A percentile compares a stretch with the other conserved stretches of the same genome.
Evolutionary conservation across 2,113 vertebrate species (phyloP).

Genomic region (Anhinga anhinga): DNA sequence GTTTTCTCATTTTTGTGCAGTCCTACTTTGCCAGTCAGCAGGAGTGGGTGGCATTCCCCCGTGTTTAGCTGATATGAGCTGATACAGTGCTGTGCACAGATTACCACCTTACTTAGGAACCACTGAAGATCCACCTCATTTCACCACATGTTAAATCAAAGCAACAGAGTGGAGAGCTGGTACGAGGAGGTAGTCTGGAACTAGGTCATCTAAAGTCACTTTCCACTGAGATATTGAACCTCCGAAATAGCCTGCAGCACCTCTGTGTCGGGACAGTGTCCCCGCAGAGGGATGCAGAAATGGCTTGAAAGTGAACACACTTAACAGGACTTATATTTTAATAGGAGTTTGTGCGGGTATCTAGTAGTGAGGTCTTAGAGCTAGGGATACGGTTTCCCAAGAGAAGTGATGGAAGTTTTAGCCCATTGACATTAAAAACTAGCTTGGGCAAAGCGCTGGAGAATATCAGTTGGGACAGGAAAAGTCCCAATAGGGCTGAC

Average conservation of each 20-base stretch:
- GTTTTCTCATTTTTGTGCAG: neutral
- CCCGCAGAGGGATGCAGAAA: neutral
- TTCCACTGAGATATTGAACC: neutral
- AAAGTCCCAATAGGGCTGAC: neutral
- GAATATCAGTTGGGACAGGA: conserved; percentile 32
- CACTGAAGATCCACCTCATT: neutral
- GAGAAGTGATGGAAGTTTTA: neutral
- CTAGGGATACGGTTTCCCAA: neutral
- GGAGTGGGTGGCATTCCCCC: neutral
- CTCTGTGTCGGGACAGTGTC: neutral
- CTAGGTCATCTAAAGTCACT: neutral
- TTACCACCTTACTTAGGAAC: neutral
- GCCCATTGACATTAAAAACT: neutral
- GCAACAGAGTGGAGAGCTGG: neutral
- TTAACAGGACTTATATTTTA: neutral
- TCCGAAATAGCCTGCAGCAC: neutral
- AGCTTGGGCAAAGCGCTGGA: neutral
- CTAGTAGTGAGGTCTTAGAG: neutral
- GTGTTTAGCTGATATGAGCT: neutral
- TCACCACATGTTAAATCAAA: neutral
- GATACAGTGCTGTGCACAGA: neutral
- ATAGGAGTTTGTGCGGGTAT: neutral
- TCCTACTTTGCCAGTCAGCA: neutral
- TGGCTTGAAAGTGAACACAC: neutral
- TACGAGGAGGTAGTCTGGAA: neutral